Conservation (phyloP, 1,140 invertebrate species). For the Thalassaphorura encarpata region DNA sequence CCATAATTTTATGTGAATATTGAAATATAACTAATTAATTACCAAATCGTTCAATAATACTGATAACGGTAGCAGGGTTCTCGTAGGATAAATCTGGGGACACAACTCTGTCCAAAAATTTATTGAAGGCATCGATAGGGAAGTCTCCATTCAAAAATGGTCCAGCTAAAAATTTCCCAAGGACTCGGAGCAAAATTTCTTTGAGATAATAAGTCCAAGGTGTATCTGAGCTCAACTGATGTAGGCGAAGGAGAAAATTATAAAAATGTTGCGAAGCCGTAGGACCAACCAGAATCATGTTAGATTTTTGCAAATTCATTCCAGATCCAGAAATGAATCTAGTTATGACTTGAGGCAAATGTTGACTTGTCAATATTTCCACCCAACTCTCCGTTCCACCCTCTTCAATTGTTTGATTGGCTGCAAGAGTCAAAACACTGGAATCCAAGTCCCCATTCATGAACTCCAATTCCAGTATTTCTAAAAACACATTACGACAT, state of each 20-base stretch:
- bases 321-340: slow-evolving; percentile 58
- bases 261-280: slow-evolving; percentile 61
- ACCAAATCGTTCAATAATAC: slow-evolving; percentile 28
- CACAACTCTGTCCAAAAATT: slow-evolving; percentile 27
- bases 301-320: slow-evolving; percentile 42
- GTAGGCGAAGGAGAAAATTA: slow-evolving; percentile 57
- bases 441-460: slow-evolving; percentile 62
- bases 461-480: slow-evolving; percentile 54
- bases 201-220: slow-evolving; percentile 26
- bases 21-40: not conserved
- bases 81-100: slow-evolving; percentile 25
- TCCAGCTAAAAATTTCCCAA: slow-evolving; percentile 55
- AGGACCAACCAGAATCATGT: slow-evolving; percentile 51
- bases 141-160: slow-evolving; percentile 58
- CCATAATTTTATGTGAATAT: not conserved
- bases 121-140: slow-evolving; percentile 64
- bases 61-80: slow-evolving; percentile 19
- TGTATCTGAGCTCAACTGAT: slow-evolving; percentile 20
- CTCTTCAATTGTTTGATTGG: too few relatives aligned
- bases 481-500: slow-evolving; percentile 32
- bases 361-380: slow-evolving; percentile 25
- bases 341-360: slow-evolving; percentile 49
- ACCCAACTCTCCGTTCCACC: too few relatives aligned
- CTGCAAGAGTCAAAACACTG: slow-evolving; percentile 44
- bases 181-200: slow-evolving; percentile 50